Evolutionary conservation across 2,113 vertebrate genomes (phyloP), one percentile per base, ranked within the genome.

Genomic region (Oostethus manadensis): DNA sequence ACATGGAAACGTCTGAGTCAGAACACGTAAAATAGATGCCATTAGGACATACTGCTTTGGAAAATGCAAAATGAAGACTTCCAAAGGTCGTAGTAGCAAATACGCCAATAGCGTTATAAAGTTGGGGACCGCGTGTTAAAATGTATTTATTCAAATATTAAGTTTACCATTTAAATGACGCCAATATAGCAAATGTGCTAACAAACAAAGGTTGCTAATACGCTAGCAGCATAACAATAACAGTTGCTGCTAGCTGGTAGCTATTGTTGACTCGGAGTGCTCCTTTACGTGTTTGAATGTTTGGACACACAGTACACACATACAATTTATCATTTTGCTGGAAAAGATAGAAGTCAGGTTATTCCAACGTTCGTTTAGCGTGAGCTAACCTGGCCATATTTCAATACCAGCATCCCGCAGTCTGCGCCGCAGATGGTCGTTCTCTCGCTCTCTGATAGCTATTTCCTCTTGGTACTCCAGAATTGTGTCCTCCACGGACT

Each of bases 401-500:
- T 86, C 84, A 23, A 89, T 85, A 0, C 89, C 89, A 50, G 89
- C 88, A 77, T 89, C 84, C 59, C 85, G 67, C 69, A 90, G 89
- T 57, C 84, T 82, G 22, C 74, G 86, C 57, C 84, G 86, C 73
- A 90, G 77, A 67, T 88, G 84, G 72, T 89, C 88, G 75, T 89
- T 89, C 78, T 90, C 89, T 54, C 85, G 76, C 74, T 88, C 88
- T 33, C 89, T 57, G 53, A 88, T 86, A 23, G 85, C 84, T 1
- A 90, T 90, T 68, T 90, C 89, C 59, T 90, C 88, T 66, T 89
- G 87, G 62, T 88, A 90, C 71, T 90, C 87, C 58, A 85, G 59
- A 44, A 90, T 86, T 0, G 87, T 87, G 35, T 89, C 88, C 65
- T 90, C 89, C 1, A 89, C 89, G 0, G 88, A 88, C 21, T 90